Base-by-base conservation (phyloP, 2,888 invertebrate species). In the Vesta saturnalis region DNA sequence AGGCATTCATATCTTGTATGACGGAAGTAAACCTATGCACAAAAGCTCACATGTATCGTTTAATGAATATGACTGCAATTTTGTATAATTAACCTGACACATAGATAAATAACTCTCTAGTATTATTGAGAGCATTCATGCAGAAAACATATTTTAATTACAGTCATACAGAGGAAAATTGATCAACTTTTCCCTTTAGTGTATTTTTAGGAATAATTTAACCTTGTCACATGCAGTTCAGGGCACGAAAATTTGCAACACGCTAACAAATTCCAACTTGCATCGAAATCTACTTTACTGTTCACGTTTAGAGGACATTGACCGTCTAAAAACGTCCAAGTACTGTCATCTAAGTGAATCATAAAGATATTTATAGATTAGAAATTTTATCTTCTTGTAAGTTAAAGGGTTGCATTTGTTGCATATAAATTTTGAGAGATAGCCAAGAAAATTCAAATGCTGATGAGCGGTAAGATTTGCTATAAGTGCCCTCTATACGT, bases 281-380 rank as follows among this genome's bases (percentile, higher is more conserved):
- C 74, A 76, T 75, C 76, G 70, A 76, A 75, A 75, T 76, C 78
- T 75, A 77, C 77, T 77, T 77, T 77, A 70, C 76, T 73, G 75
- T 72, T 70, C 60, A 63, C 63, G 75, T 8, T 39, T 67, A 60
- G 76, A 68, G 78, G 73, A 73, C 79, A 75, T 76, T 78, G 80
- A 79, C 80, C 79, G 79, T 76, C 79, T 80, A 79, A 80, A 80
- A 78, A 77, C 78, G 77, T 76, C 77, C 74, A 75, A 73, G 76
- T 77, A 79, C 78, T 79, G 77, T 77, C 77, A 75, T 76, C 76
- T 75, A 71, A 72, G 73, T 76, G 79, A 80, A 77, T 79, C 80
- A 80, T 74, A 74, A 73, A 67, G 72, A 72, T 80, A 80, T 80
- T 78, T 79, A 77, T 80, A 79, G 78, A 77, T 71, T 71, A 69